Evolutionary conservation across 2,797 vertebrate species (phyloP), one percentile per base, ranked within the genome.

Genomic region (Dicrostonyx torquatus): DNA sequence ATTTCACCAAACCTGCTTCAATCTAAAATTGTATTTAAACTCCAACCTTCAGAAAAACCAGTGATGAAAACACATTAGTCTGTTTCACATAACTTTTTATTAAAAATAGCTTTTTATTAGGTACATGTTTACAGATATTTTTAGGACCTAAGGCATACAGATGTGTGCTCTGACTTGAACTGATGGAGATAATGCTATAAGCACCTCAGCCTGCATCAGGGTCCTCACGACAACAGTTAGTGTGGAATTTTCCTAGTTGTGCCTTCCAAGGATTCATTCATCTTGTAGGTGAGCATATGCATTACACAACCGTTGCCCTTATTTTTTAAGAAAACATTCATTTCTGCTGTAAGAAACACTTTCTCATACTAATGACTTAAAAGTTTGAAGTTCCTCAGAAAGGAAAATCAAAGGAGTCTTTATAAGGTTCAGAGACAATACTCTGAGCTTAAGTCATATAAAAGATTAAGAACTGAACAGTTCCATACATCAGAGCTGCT

Each of bases 41-140:
- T 96, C 43, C 76, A 96, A 58, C 10, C 3, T 95, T 90, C 29
- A 96, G 50, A 93, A 95, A 95, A 94, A 94, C 40, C 94, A 93
- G 94, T 91, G 96, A 95, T 92, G 94, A 97, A 97, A 93, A 98
- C 96, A 92, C 87, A 94, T 68, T 34, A 96, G 76, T 43, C 22
- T 72, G 22, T 97, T 97, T 97, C 87, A 88, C 45, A 85, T 95
- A 97, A 94, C 91, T 98, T 98, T 98, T 98, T 62, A 94, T 98
- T 98, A 98, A 98, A 97, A 98, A 98, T 98, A 98, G 89, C 92
- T 96, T 98, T 98, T 98, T 94, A 97, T 95, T 93, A 88, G 96
- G 94, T 96, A 98, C 96, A 97, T 0, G 34, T 94, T 97, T 95
- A 97, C 96, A 98, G 96, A 95, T 96, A 96, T 90, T 87, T 95